phyloP scores from a whole-genome alignment of 2,113 vertebrate species.

The Hippocampus guttulatus region DNA sequence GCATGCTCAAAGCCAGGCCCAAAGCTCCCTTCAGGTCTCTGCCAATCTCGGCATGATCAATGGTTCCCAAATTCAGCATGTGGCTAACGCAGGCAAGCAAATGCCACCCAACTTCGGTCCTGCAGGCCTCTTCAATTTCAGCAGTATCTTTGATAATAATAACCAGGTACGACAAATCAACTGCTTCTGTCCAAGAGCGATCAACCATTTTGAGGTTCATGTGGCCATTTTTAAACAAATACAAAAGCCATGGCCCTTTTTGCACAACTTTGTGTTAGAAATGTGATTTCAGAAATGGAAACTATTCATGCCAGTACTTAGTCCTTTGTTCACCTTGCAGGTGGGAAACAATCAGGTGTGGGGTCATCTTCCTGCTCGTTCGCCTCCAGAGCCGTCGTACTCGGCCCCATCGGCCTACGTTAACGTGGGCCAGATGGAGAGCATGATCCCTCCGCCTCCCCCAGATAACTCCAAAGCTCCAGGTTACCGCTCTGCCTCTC shows the following conservation, averaged over 20 bases:
- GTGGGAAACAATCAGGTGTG: slow-evolving; percentile 92
- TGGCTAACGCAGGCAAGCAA: slow-evolving; percentile 80
- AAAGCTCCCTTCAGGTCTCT: slow-evolving; percentile 79
- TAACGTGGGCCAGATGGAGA: slow-evolving; percentile 89
- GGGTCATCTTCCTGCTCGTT: slow-evolving; percentile 86
- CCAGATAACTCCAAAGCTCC: slow-evolving; percentile 92
- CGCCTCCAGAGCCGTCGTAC: slow-evolving; percentile 86
- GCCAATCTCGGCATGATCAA: slow-evolving; percentile 90
- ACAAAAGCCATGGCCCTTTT: background rate
- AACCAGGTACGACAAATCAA: slow-evolving; percentile 50
- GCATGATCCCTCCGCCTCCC: slow-evolving; percentile 79
- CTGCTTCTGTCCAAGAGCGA: background rate
- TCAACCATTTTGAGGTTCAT: background rate
- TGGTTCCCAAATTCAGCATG: slow-evolving; percentile 90
- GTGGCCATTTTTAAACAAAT: background rate
- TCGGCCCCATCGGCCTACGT: slow-evolving; percentile 84
- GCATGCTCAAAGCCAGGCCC: slow-evolving; percentile 70
- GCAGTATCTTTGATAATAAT: slow-evolving; percentile 93
- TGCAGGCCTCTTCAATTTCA: slow-evolving; percentile 93
- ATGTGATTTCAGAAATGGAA: background rate
- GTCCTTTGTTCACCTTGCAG: slow-evolving; percentile 57
- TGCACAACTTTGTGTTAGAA: background rate
- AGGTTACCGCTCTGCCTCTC: slow-evolving; percentile 88
- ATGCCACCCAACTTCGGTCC: slow-evolving; percentile 87
- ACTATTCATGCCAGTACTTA: too few species aligned